Conservation (phyloP, 2,888 invertebrate species). For the Acronicta psi region DNA sequence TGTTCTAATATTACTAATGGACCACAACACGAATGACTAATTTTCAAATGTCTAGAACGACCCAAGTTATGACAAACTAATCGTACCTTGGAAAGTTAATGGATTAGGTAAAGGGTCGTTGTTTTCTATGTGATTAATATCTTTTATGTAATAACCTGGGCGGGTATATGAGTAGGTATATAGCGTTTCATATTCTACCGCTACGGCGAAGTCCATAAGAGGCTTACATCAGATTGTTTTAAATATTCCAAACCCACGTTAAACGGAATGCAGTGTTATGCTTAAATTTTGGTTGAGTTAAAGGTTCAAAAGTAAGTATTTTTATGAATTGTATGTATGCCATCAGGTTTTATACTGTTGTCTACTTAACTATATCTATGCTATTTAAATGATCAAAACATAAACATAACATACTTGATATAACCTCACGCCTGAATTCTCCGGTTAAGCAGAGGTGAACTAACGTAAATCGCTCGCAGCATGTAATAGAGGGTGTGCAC, state of each 20-base stretch:
- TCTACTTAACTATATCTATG: too few species aligned
- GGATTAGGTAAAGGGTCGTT: constrained; percentile 29
- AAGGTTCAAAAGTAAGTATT: too few species aligned
- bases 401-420: too few species aligned
- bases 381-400: too few species aligned
- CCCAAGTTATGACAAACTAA: constrained; percentile 13
- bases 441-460: too few species aligned
- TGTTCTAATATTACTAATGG: constrained; percentile 22
- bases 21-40: constrained; percentile 19
- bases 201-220: constrained; percentile 27
- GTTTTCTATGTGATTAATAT: constrained; percentile 27
- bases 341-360: too few species aligned
- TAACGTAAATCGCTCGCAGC: too few species aligned
- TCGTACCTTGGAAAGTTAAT: constrained; percentile 16
- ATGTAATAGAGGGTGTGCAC: too few species aligned
- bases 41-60: constrained; percentile 14
- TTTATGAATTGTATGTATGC: too few species aligned
- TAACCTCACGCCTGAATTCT: too few species aligned
- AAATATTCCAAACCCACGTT: constrained; percentile 8
- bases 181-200: constrained; percentile 11
- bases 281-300: too few species aligned
- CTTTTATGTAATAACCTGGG: constrained; percentile 8
- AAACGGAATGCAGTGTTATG: constrained; percentile 6
- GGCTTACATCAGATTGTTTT: constrained; percentile 30
- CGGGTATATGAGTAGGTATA: too few species aligned